phyloP scores from a whole-genome alignment of 1,140 invertebrate species.

The Caenorhabditis remanei region DNA sequence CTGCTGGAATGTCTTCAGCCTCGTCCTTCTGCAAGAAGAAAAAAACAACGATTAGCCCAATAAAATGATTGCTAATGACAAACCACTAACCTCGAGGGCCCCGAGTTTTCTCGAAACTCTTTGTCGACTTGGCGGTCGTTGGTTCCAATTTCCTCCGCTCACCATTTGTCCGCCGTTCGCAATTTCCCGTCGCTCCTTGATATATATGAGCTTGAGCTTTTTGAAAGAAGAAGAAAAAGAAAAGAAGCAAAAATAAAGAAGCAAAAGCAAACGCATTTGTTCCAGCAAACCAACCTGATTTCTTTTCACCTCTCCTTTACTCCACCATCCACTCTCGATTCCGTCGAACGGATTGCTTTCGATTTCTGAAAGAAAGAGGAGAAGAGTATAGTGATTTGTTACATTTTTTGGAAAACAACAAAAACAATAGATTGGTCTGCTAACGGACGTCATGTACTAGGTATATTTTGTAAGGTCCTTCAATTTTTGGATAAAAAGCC shows the following conservation, averaged over 20 bases:
- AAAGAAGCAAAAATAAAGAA: not conserved
- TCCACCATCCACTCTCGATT: constrained; percentile 62
- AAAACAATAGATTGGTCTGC: constrained; percentile 1
- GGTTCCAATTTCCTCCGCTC: constrained; percentile 57
- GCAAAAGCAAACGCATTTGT: constrained; percentile 4
- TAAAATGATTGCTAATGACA: not conserved
- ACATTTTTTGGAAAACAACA: not conserved
- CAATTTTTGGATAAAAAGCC: no score
- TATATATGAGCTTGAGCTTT: constrained; percentile 47
- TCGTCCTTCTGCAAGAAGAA: constrained; percentile 58
- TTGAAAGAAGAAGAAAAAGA: not conserved
- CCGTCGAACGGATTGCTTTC: constrained; percentile 62
- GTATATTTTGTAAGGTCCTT: no score
- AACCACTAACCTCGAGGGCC: constrained; percentile 17
- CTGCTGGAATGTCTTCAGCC: constrained; percentile 56
- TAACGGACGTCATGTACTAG: not conserved
- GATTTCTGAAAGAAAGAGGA: constrained; percentile 32
- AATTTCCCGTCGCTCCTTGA: constrained; percentile 58
- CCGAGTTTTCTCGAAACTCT: constrained; percentile 43
- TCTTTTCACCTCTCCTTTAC: constrained; percentile 62
- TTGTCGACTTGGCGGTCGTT: constrained; percentile 29
- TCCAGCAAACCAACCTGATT: constrained; percentile 48
- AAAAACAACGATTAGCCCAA: constrained; percentile 6
- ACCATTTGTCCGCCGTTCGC: constrained; percentile 57
- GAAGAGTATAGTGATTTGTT: not conserved